A percentile compares a stretch with the other conserved stretches of the same genome.
Conservation (phyloP, 2,888 invertebrate species). For the Coelopa pilipes region DNA sequence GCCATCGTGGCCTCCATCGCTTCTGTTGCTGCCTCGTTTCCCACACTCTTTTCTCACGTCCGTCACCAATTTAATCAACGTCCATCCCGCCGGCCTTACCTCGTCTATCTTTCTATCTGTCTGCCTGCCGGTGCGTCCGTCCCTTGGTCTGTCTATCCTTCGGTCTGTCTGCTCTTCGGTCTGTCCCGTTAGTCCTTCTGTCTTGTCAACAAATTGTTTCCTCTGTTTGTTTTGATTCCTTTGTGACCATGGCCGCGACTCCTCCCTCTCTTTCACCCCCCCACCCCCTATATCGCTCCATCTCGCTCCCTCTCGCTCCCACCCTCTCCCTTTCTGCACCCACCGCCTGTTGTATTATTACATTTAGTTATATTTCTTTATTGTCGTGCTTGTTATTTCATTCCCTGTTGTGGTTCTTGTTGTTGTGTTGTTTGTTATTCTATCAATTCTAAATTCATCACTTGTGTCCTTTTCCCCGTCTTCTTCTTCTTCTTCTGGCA, state of each 20-base stretch:
- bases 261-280: no score
- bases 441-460: constrained; percentile 14
- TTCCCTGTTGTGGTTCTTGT: background rate
- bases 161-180: no score
- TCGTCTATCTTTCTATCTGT: no score
- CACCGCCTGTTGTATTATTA: background rate
- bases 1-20: no score
- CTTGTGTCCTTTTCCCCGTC: background rate
- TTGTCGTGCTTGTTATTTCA: background rate
- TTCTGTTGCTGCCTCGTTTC: no score
- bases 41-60: no score
- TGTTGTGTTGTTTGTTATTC: background rate
- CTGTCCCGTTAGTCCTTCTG: background rate
- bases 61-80: no score
- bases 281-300: no score
- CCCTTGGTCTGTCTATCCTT: no score
- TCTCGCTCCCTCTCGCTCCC: no score
- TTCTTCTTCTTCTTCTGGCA: background rate
- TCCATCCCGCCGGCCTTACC: no score
- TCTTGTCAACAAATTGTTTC: constrained; percentile 24
- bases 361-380: background rate
- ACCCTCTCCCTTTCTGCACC: background rate
- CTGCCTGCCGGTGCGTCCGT: no score
- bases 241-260: background rate
- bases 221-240: constrained; percentile 17